These are phyloP conservation scores for rabbit (Oryctolagus cuniculus) DNA, from an alignment of 2,113 vertebrate species.

Conservation along the genomic window mOryCun1.1 NC_091443.1:17603501-17604000, in stretches of 20 bases:
- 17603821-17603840: not conserved
- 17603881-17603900: no score
- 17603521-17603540: no score
- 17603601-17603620: not conserved
- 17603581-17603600: not conserved
- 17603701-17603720: not conserved
- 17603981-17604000: no score
- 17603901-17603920: no score
- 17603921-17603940: no score
- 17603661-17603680: not conserved
- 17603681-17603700: not conserved
- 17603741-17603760: not conserved
- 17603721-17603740: not conserved
- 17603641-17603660: not conserved
- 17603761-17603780: not conserved
- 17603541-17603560: no score
- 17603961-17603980: no score
- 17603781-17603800: no score
- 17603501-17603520: no score
- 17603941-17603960: no score
- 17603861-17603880: no score
- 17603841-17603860: no score
- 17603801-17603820: not conserved
- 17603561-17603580: not conserved
- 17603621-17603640: not conserved